phyloP scores from a whole-genome alignment of 23 tunicate genomes.

The Trididemnum miniatum region DNA sequence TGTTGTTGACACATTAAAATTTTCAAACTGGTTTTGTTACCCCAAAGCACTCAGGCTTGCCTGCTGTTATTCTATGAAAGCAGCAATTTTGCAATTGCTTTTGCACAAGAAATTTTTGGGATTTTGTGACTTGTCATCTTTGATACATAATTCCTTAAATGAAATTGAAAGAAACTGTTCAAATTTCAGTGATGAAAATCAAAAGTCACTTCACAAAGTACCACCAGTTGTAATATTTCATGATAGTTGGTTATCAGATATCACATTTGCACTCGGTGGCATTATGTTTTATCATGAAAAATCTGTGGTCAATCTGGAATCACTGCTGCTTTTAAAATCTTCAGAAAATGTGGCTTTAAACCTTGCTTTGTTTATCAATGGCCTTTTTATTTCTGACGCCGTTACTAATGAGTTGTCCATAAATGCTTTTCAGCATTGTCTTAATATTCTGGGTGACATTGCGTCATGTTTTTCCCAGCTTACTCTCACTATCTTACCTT shows the following conservation, averaged over 20 bases:
- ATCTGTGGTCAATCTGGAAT: background rate
- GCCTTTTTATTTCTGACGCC: background rate
- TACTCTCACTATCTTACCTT: constrained; percentile 36
- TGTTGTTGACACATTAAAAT: background rate
- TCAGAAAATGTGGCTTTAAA: constrained; percentile 10
- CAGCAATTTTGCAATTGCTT: constrained; percentile 29
- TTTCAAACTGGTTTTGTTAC: background rate
- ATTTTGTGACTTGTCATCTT: background rate
- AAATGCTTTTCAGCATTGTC: background rate
- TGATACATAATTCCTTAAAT: background rate
- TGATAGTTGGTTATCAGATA: constrained; percentile 7
- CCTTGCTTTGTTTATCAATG: background rate
- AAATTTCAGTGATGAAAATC: background rate
- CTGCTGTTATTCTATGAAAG: background rate
- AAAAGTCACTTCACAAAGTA: background rate
- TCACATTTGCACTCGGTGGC: background rate
- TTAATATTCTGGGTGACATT: background rate
- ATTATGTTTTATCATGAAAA: background rate
- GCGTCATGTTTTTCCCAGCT: background rate
- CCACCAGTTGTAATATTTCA: background rate
- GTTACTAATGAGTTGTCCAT: background rate
- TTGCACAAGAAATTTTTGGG: background rate
- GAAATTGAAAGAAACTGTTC: background rate
- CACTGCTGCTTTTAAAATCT: background rate
- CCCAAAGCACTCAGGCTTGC: background rate